Conservation (phyloP, 2,113 vertebrate species). For the Seriola rivoliana region DNA sequence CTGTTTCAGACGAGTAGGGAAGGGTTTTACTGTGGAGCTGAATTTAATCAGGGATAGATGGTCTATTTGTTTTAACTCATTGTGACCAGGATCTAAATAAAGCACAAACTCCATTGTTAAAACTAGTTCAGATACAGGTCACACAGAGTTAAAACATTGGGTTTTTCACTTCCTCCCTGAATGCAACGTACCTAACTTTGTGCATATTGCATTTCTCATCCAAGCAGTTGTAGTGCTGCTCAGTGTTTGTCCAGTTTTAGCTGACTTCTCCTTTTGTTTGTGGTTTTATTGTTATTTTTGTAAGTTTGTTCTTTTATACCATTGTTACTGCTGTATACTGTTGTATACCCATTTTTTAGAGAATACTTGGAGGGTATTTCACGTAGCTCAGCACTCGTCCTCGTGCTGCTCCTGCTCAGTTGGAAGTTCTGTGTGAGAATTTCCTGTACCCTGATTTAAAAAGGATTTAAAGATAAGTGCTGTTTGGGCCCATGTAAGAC, state of each 20-base stretch:
- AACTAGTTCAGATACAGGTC: constrained; percentile 8
- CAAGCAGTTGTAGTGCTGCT: constrained; percentile 77
- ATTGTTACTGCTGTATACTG: constrained; percentile 82
- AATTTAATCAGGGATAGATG: constrained; percentile 16
- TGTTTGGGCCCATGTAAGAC: not conserved
- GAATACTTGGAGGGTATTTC: constrained; percentile 52
- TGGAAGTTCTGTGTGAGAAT: constrained; percentile 70
- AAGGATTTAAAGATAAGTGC: constrained; percentile 7
- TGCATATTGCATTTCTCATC: constrained; percentile 86
- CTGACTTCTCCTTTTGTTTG: constrained; percentile 44
- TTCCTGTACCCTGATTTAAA: constrained; percentile 44
- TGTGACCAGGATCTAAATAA: constrained; percentile 7
- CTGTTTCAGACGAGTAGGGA: constrained; percentile 81
- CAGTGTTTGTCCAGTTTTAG: constrained; percentile 77
- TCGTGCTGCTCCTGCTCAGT: constrained; percentile 41
- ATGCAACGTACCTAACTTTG: constrained; percentile 62
- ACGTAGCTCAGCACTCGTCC: constrained; percentile 39
- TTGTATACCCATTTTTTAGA: constrained; percentile 83
- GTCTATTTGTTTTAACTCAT: constrained; percentile 20
- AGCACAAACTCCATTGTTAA: not conserved
- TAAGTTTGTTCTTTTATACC: constrained; percentile 38
- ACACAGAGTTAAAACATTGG: constrained; percentile 15
- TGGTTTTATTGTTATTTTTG: constrained; percentile 5
- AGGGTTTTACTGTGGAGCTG: constrained; percentile 38
- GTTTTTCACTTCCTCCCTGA: constrained; percentile 10